Evolutionary conservation across 2,797 vertebrate genomes (phyloP), one percentile per base, ranked within the genome.

Genomic region (Alosa sapidissima): DNA sequence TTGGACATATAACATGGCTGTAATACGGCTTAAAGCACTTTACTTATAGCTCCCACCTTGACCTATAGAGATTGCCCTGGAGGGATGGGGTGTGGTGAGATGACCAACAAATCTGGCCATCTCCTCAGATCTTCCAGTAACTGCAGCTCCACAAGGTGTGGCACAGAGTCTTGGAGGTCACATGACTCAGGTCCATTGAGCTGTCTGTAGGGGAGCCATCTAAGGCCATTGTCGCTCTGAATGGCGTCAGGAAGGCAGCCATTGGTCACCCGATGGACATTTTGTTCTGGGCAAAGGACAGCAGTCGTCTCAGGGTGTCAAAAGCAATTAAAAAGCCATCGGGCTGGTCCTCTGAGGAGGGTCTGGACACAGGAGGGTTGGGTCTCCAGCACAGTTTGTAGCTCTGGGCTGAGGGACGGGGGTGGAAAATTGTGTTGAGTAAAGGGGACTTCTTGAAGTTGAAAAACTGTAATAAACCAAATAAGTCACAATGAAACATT

Each of bases 271-370:
- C 1, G 87, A 88, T 90, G 89, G 90, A 93, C 89, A 92, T 90
- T 78, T 90, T 87, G 91, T 85, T 86, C 86, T 90, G 93, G 91
- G 92, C 91, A 92, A 91, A 88, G 89, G 86, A 86, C 68, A 85
- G 90, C 81, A 85, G 82, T 89, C 85, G 87, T 91, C 92, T 91
- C 87, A 88, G 89, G 91, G 92, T 91, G 92, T 95, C 90, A 91
- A 95, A 89, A 89, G 91, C 92, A 91, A 95, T 95, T 92, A 94
- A 94, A 94, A 94, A 92, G 91, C 93, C 93, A 94, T 95, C 92
- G 92, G 88, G 91, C 93, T 91, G 89, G 93, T 92, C 92, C 91
- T 91, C 88, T 88, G 89, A 91, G 83, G 89, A 88, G 60, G 81
- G 86, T 91, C 87, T 55, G 48, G 65, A 88, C 84, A 87, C 36